Conservation (phyloP, 2,888 invertebrate species). For the Xanthia icteritia region DNA sequence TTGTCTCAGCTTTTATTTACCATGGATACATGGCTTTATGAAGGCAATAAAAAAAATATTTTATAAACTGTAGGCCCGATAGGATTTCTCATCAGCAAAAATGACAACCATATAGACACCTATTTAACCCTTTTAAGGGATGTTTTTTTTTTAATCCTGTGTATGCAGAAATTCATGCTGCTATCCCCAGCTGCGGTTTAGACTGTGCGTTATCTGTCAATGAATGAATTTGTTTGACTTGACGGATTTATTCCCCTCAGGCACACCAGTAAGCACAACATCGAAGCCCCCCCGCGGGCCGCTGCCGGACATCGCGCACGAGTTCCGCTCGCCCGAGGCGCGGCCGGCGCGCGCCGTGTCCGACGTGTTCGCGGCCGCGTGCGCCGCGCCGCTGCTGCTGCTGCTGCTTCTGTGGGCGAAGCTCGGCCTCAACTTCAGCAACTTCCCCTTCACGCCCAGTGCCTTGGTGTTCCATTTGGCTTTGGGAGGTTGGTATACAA, state of each 20-base stretch:
- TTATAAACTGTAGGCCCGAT: too few species aligned
- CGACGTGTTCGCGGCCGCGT: constrained; percentile 96
- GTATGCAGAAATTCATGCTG: too few species aligned
- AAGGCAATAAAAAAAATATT: too few species aligned
- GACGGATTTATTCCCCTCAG: background rate
- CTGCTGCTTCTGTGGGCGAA: constrained; percentile 96
- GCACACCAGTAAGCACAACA: constrained; percentile 18
- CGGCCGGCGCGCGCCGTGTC: constrained; percentile 97
- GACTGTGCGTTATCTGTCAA: too few species aligned
- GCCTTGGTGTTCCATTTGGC: constrained; percentile 97
- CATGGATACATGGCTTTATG: too few species aligned
- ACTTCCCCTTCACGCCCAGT: constrained; percentile 94
- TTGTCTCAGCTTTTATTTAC: too few species aligned
- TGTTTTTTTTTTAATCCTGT: too few species aligned
- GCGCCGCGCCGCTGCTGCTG: constrained; percentile 95
- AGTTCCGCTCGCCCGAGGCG: constrained; percentile 97
- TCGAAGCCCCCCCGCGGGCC: constrained; percentile 78
- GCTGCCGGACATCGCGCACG: constrained; percentile 93
- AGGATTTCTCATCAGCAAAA: too few species aligned
- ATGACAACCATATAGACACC: too few species aligned
- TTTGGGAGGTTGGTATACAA: constrained; percentile 92
- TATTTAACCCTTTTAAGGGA: too few species aligned
- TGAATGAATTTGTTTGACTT: background rate
- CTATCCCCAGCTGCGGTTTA: too few species aligned
- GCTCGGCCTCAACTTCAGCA: constrained; percentile 96